Conservation (phyloP, 2,113 vertebrate genomes). For the Chiloscyllium plagiosum region DNA sequence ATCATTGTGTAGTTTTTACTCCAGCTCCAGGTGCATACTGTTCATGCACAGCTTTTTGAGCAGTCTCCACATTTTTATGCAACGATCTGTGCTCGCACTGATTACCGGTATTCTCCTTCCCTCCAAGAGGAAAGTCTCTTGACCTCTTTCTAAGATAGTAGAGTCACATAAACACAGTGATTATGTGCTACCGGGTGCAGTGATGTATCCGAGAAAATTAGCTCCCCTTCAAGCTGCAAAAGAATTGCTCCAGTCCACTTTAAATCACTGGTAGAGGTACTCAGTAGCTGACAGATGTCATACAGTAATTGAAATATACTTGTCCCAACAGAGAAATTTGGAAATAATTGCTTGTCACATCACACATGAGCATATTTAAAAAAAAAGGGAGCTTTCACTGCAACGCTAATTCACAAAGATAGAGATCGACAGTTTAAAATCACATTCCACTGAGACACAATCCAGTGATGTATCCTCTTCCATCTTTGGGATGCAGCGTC, state of each 20-base stretch:
- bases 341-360: background rate
- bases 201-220: constrained; percentile 10
- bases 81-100: too few species aligned
- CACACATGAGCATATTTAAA: background rate
- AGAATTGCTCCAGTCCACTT: background rate
- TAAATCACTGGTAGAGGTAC: background rate
- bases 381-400: background rate
- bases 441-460: background rate
- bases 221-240: background rate
- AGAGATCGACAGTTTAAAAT: background rate
- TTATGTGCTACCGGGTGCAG: background rate
- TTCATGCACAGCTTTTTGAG: background rate
- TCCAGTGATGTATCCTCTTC: background rate
- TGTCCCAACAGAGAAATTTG: background rate
- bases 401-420: background rate
- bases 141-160: background rate
- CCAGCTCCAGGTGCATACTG: background rate
- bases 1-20: background rate
- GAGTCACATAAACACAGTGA: background rate
- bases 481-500: background rate
- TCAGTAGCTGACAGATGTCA: background rate
- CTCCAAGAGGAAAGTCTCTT: background rate
- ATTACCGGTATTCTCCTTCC: background rate
- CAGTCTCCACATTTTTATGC: background rate
- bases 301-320: background rate